phyloP scores from a whole-genome alignment of 37 sponge, comb jelly and placozoan genomes.

The Aplysina aerophoba region DNA sequence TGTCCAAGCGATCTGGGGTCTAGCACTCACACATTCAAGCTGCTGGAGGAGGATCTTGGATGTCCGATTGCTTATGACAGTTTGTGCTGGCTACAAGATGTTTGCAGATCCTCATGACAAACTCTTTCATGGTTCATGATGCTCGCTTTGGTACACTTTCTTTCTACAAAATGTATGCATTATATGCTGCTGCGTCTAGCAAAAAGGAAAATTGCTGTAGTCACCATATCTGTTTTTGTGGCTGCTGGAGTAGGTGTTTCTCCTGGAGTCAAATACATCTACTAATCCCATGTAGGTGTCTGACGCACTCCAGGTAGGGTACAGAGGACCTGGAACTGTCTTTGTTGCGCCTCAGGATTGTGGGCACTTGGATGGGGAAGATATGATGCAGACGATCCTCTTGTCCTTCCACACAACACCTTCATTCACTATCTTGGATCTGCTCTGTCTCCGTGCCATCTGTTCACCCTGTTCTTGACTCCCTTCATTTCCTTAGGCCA shows the following conservation, averaged over 20 bases:
- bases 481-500: conserved; percentile 4
- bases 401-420: conserved; percentile 27
- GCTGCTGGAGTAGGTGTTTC: conserved; percentile 22
- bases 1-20: background rate
- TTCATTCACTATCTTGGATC: background rate
- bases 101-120: background rate
- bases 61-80: background rate
- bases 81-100: background rate
- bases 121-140: conserved; percentile 3
- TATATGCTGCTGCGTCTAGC: too few relatives aligned
- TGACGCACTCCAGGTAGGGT: conserved; percentile 1
- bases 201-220: background rate
- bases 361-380: background rate
- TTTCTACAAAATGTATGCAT: conserved; percentile 11
- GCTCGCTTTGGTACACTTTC: background rate
- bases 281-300: conserved; percentile 17
- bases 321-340: background rate
- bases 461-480: background rate
- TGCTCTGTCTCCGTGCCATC: background rate
- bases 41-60: conserved; percentile 19
- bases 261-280: conserved; percentile 17
- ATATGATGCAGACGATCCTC: background rate
- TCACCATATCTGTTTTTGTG: conserved; percentile 11
- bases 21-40: background rate
- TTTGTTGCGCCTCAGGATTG: background rate